Base-by-base conservation (phyloP, 1,140 invertebrate genomes). In the Matsumurasca onukii region DNA sequence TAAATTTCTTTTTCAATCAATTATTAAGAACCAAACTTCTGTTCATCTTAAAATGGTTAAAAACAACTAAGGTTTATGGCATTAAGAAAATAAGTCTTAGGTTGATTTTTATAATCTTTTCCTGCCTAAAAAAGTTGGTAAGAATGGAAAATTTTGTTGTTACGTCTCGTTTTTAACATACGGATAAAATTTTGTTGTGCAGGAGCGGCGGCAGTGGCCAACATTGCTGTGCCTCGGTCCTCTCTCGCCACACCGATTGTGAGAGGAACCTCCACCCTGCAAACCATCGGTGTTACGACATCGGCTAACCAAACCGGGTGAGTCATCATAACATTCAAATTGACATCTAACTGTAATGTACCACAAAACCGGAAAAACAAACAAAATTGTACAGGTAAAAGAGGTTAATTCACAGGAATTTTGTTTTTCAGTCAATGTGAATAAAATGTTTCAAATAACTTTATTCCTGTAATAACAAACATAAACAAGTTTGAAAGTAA, bases 131-230 rank as follows among this genome's bases (percentile, higher is more conserved):
- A 2, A 2, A 3, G 49, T 51, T 51, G 3, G 3, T 3, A 3
- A 3, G 15, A 3, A 12, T 45, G 39, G n/a, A 45, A n/a, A 12
- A 45, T 12, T 45, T 45, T 45, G 12, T 45, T 12, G n/a, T 12
- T 45, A 45, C 12, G 12, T 45, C 39, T 45, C 12, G n/a, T 45
- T 12, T 45, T 45, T 45, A n/a, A 12, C n/a, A 12, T 45, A n/a
- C n/a, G 12, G n/a, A 45, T 45, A 45, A n/a, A 45, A 45, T 45
- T 12, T 45, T n/a, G n/a, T n/a, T n/a, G n/a, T n/a, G n/a, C 67
- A 75, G 79, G 79, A 66, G 79, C 82, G 66, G 82, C 82, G 31
- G 80, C 82, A 51, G 83, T 83, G 1, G 83, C 83, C 13, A 83
- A 81, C 73, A 84, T 84, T 68, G 78, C 82, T 49, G 80, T 79